These are phyloP conservation scores for Tetranychus urticae DNA, from an alignment of 1,140 invertebrate genomes.

Conservation along the genomic window DNA sequence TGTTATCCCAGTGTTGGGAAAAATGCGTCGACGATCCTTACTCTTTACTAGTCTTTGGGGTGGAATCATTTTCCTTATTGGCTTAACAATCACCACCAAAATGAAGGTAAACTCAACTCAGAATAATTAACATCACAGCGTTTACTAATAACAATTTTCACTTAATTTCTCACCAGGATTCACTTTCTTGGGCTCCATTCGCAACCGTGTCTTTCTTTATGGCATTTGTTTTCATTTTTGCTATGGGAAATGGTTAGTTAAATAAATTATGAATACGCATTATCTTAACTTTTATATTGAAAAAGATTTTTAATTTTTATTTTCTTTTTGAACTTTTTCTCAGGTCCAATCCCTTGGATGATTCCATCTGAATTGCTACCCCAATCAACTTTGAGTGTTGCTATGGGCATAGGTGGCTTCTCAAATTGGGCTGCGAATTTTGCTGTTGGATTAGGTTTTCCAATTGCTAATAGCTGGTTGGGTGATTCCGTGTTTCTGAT, in stretches of 20 bases:
- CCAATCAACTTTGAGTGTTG: slow-evolving; percentile 50
- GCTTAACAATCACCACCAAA: too few relatives aligned
- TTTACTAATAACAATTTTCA: too few relatives aligned
- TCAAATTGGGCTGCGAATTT: slow-evolving; percentile 77
- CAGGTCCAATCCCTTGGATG: slow-evolving; percentile 55
- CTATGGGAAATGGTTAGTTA: neutral
- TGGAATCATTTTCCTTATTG: too few relatives aligned
- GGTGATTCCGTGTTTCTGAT: slow-evolving; percentile 42
- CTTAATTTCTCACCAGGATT: too few relatives aligned
- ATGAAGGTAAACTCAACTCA: too few relatives aligned
- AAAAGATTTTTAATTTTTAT: slow-evolving; percentile 25
- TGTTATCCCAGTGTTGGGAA: too few relatives aligned
- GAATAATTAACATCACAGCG: too few relatives aligned
- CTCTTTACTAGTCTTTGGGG: too few relatives aligned
- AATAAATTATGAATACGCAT: too few relatives aligned
- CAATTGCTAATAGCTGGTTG: slow-evolving; percentile 18
- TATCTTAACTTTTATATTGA: too few relatives aligned
- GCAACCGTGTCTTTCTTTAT: neutral
- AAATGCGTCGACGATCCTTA: too few relatives aligned
- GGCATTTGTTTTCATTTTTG: slow-evolving; percentile 1
- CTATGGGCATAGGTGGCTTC: slow-evolving; percentile 64
- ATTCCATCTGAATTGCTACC: slow-evolving; percentile 66
- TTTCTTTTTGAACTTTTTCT: slow-evolving; percentile 49
- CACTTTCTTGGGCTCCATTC: neutral
- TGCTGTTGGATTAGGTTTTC: slow-evolving; percentile 4